phyloP scores from a whole-genome alignment of 2,888 invertebrate species.

The Carterocephalus palaemon region DNA sequence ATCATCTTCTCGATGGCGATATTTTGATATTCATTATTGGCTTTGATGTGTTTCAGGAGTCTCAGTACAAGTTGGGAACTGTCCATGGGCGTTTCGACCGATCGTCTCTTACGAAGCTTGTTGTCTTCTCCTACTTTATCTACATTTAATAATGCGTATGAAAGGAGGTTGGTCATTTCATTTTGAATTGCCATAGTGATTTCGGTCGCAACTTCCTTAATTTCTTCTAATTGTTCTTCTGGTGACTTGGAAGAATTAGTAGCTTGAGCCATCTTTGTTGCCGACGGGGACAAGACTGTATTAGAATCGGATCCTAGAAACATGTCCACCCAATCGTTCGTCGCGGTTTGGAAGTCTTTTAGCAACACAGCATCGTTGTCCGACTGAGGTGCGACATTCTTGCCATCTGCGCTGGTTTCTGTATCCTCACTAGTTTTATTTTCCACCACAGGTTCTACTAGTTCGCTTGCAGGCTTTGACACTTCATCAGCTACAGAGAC shows the following conservation, averaged over 20 bases:
- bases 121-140: constrained; percentile 45
- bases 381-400: too few species aligned
- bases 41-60: constrained; percentile 64
- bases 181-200: constrained; percentile 54
- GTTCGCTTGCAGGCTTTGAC: too few species aligned
- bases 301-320: constrained; percentile 41
- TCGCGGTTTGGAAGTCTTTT: constrained; percentile 39
- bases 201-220: constrained; percentile 57
- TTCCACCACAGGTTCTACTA: not conserved
- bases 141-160: constrained; percentile 45
- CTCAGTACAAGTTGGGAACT: constrained; percentile 59
- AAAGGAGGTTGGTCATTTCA: constrained; percentile 58
- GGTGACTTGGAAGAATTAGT: constrained; percentile 50
- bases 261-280: constrained; percentile 56
- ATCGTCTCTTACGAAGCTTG: constrained; percentile 50
- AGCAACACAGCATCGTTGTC: constrained; percentile 27
- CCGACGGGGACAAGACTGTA: constrained; percentile 48
- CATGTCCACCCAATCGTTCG: constrained; percentile 55
- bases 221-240: constrained; percentile 64
- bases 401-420: too few species aligned
- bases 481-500: constrained; percentile 33
- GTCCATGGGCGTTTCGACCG: constrained; percentile 60
- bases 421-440: constrained; percentile 31
- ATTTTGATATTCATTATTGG: constrained; percentile 67
- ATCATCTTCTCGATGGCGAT: constrained; percentile 75